A percentile compares a stretch with the other conserved stretches of the same genome.
Evolutionary conservation across 2,113 vertebrate genomes (phyloP).

Genomic region (Spermophilus dauricus): DNA sequence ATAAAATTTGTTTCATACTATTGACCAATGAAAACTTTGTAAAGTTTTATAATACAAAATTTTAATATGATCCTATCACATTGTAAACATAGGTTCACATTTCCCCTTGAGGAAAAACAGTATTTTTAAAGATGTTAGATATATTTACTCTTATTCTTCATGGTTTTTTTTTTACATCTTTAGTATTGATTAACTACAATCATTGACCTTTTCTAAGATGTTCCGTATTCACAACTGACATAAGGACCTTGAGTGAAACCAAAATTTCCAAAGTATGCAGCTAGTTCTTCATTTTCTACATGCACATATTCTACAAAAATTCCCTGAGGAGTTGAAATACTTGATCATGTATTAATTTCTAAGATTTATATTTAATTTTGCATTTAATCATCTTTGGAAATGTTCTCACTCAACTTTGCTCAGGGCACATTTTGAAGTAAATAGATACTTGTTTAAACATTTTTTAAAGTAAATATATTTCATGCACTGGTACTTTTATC

Average conservation of each 20-base stretch:
- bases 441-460: background rate
- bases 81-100: background rate
- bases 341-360: constrained; percentile 21
- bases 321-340: constrained; percentile 1
- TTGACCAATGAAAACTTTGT: background rate
- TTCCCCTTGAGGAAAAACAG: background rate
- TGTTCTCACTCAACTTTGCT: constrained; percentile 49
- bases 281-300: background rate
- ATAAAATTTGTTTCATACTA: background rate
- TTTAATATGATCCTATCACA: background rate
- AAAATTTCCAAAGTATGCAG: background rate
- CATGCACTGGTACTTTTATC: constrained; percentile 3
- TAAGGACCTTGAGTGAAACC: background rate
- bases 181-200: background rate
- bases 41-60: background rate
- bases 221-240: background rate
- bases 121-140: background rate
- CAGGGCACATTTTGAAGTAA: constrained; percentile 12
- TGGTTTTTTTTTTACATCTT: background rate
- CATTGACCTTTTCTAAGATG: background rate
- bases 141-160: background rate
- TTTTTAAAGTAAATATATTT: background rate
- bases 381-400: constrained; percentile 33
- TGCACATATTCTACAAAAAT: background rate
- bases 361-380: constrained; percentile 56